A percentile compares a stretch with the other conserved stretches of the same genome.
These are phyloP conservation scores for Dryomyza anilis DNA, from an alignment of 2,888 invertebrate genomes.

Conservation along the genomic window DNA sequence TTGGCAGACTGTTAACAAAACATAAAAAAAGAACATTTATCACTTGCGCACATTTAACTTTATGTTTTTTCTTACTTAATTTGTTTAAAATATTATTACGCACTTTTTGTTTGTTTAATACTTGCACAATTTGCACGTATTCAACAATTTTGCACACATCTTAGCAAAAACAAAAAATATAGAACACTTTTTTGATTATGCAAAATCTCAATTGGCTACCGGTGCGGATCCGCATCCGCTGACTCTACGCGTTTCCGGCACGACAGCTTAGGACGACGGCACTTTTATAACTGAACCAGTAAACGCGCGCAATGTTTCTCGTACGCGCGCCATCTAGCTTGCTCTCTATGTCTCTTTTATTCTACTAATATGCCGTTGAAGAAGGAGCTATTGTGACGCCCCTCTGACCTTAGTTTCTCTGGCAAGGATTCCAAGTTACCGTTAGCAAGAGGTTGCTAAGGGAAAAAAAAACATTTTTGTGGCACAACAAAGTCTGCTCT, in stretches of 20 bases:
- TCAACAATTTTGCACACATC: background rate
- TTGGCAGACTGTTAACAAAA: too few species aligned
- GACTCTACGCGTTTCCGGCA: constrained; percentile 41
- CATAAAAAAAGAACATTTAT: too few species aligned
- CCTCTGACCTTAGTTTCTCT: too few species aligned
- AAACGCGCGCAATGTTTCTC: constrained; percentile 11
- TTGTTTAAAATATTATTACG: too few species aligned
- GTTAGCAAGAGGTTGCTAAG: background rate
- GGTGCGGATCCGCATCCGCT: constrained; percentile 46
- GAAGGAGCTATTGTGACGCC: too few species aligned
- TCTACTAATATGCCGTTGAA: background rate
- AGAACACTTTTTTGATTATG: constrained; percentile 41
- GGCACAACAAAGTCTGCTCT: background rate
- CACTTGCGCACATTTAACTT: too few species aligned
- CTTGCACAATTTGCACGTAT: background rate
- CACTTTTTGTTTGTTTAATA: too few species aligned
- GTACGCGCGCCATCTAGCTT: background rate
- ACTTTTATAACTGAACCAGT: constrained; percentile 50
- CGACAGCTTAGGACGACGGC: constrained; percentile 47
- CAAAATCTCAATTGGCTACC: constrained; percentile 46
- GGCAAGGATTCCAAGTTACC: background rate
- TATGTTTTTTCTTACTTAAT: too few species aligned
- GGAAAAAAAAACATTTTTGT: background rate
- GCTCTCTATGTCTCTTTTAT: background rate
- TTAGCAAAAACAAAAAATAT: background rate